These are phyloP conservation scores for Oxyruncus cristatus DNA, from an alignment of 2,113 vertebrate species.

Conservation along the genomic window DNA sequence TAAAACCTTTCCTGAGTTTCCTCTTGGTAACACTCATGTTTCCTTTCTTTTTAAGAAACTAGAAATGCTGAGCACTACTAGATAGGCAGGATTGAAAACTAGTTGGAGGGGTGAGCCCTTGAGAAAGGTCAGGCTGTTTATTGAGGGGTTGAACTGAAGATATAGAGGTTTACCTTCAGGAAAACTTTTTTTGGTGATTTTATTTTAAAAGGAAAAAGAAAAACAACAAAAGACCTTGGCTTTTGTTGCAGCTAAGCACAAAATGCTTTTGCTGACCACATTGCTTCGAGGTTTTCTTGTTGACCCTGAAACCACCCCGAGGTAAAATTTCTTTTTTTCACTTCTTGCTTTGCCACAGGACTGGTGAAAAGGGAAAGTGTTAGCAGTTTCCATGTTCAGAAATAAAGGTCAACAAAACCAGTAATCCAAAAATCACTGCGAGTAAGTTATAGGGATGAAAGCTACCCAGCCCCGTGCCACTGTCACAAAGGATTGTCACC, in stretches of 20 bases:
- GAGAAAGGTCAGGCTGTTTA: not conserved
- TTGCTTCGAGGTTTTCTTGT: not conserved
- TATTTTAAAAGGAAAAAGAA: not conserved
- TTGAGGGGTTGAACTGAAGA: not conserved
- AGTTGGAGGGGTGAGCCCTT: not conserved
- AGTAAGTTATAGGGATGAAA: not conserved
- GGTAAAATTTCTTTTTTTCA: not conserved
- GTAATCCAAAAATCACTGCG: not conserved
- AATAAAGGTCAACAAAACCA: constrained; percentile 15
- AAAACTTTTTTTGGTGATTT: not conserved
- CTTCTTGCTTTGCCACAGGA: not conserved
- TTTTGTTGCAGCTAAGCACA: not conserved
- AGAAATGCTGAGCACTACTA: not conserved
- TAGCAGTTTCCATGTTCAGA: constrained; percentile 2
- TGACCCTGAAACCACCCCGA: not conserved
- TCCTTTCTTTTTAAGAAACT: not conserved
- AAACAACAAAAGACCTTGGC: not conserved
- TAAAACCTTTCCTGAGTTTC: not conserved
- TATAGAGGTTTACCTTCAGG: not conserved
- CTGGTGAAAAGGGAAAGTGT: constrained; percentile 13
- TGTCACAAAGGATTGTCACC: not conserved
- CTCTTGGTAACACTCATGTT: not conserved
- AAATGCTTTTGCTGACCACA: constrained; percentile 14
- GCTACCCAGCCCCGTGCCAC: not conserved
- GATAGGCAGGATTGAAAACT: not conserved